Conservation (phyloP, 2,888 invertebrate species). For the Xanthia icteritia region DNA sequence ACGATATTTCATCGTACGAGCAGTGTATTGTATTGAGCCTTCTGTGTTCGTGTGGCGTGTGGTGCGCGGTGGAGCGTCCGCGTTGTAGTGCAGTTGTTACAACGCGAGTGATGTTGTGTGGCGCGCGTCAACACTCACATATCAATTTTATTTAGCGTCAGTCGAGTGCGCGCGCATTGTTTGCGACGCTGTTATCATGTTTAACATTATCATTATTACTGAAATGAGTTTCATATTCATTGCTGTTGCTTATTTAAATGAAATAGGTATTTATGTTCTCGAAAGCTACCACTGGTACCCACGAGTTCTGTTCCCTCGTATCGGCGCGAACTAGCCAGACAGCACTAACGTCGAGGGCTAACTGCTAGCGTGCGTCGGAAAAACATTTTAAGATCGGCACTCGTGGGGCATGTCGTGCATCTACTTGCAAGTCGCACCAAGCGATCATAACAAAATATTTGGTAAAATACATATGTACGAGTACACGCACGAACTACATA, state of each 20-base stretch:
- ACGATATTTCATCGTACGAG: too few relatives aligned
- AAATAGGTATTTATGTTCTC: background rate
- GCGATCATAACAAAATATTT: background rate
- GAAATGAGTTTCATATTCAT: background rate
- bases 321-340: background rate
- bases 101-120: too few relatives aligned
- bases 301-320: background rate
- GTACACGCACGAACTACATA: background rate
- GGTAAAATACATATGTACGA: background rate
- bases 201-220: background rate
- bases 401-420: background rate
- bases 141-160: too few relatives aligned
- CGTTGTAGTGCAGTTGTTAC: too few relatives aligned
- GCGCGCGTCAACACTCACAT: too few relatives aligned
- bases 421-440: background rate
- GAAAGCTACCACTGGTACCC: background rate
- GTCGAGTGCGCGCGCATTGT: too few relatives aligned
- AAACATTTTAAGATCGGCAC: background rate
- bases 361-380: background rate
- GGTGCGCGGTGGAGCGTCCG: too few relatives aligned
- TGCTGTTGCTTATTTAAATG: background rate
- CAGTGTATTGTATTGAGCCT: too few relatives aligned
- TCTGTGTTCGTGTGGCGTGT: too few relatives aligned
- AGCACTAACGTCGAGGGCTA: background rate
- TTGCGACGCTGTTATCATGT: too few relatives aligned